Conservation (phyloP, 1,140 invertebrate genomes). For the Cotesia glomerata region DNA sequence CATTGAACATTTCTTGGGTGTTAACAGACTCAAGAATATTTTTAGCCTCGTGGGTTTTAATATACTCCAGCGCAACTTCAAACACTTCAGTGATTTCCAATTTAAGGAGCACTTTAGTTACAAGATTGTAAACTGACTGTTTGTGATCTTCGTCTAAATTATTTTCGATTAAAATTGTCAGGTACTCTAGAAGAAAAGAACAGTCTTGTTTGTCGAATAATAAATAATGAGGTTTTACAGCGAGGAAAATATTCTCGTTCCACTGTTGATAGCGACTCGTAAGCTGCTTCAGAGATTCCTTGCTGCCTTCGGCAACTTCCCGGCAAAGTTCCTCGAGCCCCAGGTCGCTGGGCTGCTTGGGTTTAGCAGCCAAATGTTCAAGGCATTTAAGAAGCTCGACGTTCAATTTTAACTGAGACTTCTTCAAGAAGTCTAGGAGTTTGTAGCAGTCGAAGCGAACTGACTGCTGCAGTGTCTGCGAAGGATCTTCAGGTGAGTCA, state of each 20-base stretch:
- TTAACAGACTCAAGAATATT: constrained; percentile 37
- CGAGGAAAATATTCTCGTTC: constrained; percentile 41
- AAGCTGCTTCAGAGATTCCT: constrained; percentile 39
- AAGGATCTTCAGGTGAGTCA: constrained; percentile 44
- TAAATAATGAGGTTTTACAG: constrained; percentile 28
- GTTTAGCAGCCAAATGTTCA: constrained; percentile 44
- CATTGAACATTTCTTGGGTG: constrained; percentile 40
- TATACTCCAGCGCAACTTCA: constrained; percentile 41
- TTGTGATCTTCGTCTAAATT: constrained; percentile 33
- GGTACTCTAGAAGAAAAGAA: constrained; percentile 44
- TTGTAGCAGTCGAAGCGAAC: constrained; percentile 48
- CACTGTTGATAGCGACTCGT: constrained; percentile 47
- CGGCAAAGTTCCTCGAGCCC: no score
- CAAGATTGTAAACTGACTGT: constrained; percentile 30
- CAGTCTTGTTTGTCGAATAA: constrained; percentile 40
- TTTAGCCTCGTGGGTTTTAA: constrained; percentile 45
- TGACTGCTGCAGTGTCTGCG: constrained; percentile 48
- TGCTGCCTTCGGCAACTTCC: constrained; percentile 27
- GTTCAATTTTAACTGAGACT: constrained; percentile 32
- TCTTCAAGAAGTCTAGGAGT: constrained; percentile 42
- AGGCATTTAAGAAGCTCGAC: constrained; percentile 44
- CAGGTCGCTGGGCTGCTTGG: constrained; percentile 11
- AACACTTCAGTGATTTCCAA: constrained; percentile 39
- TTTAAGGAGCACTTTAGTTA: constrained; percentile 32
- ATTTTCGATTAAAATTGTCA: constrained; percentile 36